Conservation (phyloP, 2,888 invertebrate species). For the Drosophila pegasa region DNA sequence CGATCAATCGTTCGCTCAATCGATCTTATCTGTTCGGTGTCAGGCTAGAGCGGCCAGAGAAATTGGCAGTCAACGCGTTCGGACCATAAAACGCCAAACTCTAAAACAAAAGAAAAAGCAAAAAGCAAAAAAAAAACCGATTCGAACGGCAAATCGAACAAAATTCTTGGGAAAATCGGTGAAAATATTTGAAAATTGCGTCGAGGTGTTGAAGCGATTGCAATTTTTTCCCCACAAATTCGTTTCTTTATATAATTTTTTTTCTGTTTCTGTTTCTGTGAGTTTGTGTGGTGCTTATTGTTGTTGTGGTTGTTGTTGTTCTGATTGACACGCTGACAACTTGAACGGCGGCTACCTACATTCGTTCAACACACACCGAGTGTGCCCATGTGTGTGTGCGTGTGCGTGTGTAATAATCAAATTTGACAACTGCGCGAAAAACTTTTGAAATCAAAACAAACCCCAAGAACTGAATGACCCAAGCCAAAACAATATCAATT, state of each 20-base stretch:
- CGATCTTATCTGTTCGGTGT: slow-evolving; percentile 42
- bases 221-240: slow-evolving; percentile 35
- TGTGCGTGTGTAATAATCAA: slow-evolving; percentile 58
- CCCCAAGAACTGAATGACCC: slow-evolving; percentile 14
- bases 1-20: slow-evolving; percentile 64
- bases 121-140: background rate
- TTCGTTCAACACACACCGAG: slow-evolving; percentile 43
- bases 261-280: background rate
- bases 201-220: slow-evolving; percentile 56
- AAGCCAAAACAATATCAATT: slow-evolving; percentile 50
- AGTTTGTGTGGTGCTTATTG: slow-evolving; percentile 12
- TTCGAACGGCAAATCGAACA: slow-evolving; percentile 22
- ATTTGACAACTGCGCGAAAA: slow-evolving; percentile 80
- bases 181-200: slow-evolving; percentile 45
- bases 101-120: slow-evolving; percentile 9
- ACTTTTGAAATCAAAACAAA: slow-evolving; percentile 65
- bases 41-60: slow-evolving; percentile 24
- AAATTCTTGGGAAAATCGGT: slow-evolving; percentile 16
- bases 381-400: slow-evolving; percentile 10
- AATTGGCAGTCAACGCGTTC: slow-evolving; percentile 62
- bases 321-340: slow-evolving; percentile 61
- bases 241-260: slow-evolving; percentile 9
- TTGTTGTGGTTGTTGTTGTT: slow-evolving; percentile 6
- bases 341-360: slow-evolving; percentile 41
- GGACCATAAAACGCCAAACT: slow-evolving; percentile 59